Conservation (phyloP, 1,140 invertebrate genomes). For the Halictus rubicundus region DNA sequence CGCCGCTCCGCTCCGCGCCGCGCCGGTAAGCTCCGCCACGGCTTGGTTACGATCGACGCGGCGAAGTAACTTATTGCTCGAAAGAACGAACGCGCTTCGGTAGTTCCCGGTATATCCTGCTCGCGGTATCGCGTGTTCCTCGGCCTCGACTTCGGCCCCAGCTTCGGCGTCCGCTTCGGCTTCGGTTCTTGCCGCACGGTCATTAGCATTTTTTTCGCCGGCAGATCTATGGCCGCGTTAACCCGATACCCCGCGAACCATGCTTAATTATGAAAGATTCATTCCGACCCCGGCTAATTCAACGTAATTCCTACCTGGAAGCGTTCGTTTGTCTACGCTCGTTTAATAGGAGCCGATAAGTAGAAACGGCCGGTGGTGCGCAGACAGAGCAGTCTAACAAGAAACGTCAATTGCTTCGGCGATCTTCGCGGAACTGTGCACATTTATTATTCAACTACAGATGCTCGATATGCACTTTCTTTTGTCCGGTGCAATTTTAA, state of each 20-base stretch:
- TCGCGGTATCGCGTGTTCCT: conserved; percentile 10
- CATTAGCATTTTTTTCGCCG: conserved; percentile 31
- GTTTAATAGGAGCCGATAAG: too few relatives aligned
- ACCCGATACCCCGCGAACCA: conserved; percentile 22
- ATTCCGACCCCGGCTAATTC: too few relatives aligned
- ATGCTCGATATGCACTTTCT: too few relatives aligned
- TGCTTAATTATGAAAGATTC: neutral
- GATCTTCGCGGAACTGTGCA: too few relatives aligned
- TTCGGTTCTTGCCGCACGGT: conserved; percentile 10
- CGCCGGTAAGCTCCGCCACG: neutral
- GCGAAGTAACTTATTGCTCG: conserved; percentile 20
- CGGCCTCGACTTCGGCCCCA: neutral
- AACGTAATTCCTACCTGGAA: too few relatives aligned
- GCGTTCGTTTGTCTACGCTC: too few relatives aligned
- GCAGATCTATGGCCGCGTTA: conserved; percentile 29
- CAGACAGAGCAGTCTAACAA: too few relatives aligned
- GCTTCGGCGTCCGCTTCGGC: neutral
- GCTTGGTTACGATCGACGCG: conserved; percentile 22
- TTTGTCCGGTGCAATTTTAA: too few relatives aligned
- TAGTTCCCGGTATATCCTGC: conserved; percentile 14
- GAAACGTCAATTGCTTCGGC: too few relatives aligned
- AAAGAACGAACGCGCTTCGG: conserved; percentile 22
- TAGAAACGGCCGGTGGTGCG: too few relatives aligned
- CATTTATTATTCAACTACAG: too few relatives aligned
- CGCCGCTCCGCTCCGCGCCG: too few relatives aligned